A percentile compares a stretch with the other conserved stretches of the same genome.
These are phyloP conservation scores for Atherinomorus stipes DNA, from an alignment of 2,113 vertebrate genomes.

Conservation along the genomic window DNA sequence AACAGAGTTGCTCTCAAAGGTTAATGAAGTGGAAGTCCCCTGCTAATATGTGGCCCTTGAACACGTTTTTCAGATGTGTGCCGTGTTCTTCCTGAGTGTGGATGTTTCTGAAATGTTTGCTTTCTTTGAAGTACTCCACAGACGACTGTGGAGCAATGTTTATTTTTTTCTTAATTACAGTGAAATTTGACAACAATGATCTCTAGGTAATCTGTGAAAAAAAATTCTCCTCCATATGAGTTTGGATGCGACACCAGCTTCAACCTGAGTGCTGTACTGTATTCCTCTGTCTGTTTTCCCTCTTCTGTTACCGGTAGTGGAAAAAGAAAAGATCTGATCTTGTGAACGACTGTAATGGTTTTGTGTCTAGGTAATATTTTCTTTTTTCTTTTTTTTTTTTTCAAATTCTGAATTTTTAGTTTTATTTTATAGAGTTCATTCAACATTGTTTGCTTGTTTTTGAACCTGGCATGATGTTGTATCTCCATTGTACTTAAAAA, in stretches of 20 bases:
- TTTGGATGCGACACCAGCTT: constrained; percentile 48
- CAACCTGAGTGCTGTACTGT: background rate
- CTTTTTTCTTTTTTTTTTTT: no score
- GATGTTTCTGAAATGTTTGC: constrained; percentile 8
- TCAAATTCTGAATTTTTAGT: no score
- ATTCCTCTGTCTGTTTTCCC: constrained; percentile 51
- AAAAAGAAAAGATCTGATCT: no score
- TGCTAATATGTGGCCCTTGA: constrained; percentile 42
- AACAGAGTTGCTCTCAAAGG: constrained; percentile 49
- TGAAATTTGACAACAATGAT: background rate
- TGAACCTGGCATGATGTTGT: no score
- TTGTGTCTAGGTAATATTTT: no score
- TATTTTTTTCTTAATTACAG: constrained; percentile 31
- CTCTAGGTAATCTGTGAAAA: constrained; percentile 33
- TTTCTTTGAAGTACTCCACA: constrained; percentile 27
- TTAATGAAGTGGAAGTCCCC: constrained; percentile 65
- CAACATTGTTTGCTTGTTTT: no score
- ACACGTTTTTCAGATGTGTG: constrained; percentile 28
- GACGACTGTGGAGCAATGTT: constrained; percentile 25
- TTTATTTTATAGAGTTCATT: no score
- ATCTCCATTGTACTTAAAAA: no score
- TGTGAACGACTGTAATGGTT: no score
- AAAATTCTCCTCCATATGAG: constrained; percentile 42
- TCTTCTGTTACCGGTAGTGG: background rate
- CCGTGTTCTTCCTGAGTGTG: background rate